Percentiles rank a stretch among this genome's conserved stretches.
phyloP scores from a whole-genome alignment of 92 coral and sea anemone species.

The Phenganax subtilis region DNA sequence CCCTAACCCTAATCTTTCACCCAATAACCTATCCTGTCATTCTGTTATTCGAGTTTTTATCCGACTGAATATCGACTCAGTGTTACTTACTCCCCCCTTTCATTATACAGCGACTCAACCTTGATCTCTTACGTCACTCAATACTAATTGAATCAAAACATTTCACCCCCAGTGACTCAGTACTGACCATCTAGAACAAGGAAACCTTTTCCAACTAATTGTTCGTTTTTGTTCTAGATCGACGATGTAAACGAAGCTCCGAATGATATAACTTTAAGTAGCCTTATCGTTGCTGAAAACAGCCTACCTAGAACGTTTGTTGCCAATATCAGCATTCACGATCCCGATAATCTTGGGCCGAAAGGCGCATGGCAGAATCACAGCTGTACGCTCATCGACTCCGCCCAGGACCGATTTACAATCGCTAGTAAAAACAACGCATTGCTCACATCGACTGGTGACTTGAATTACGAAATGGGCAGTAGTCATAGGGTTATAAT shows the following conservation, averaged over 20 bases:
- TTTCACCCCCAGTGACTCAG: too few species aligned
- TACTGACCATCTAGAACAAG: too few species aligned
- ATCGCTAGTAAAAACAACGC: constrained; percentile 31
- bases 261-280: constrained; percentile 53
- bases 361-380: constrained; percentile 67
- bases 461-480: constrained; percentile 64
- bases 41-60: too few species aligned
- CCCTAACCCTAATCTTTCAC: too few species aligned
- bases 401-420: constrained; percentile 59
- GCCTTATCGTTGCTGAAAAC: constrained; percentile 64
- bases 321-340: constrained; percentile 70
- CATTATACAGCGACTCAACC: too few species aligned
- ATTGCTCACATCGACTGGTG: constrained; percentile 69
- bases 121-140: too few species aligned
- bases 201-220: too few species aligned
- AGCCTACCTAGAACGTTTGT: constrained; percentile 65
- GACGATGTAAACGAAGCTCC: constrained; percentile 77
- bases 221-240: too few species aligned
- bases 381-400: constrained; percentile 48
- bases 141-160: too few species aligned
- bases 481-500: constrained; percentile 50
- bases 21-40: too few species aligned
- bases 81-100: too few species aligned
- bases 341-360: constrained; percentile 76
- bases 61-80: too few species aligned